Evolutionary conservation across 2,888 invertebrate species (phyloP), one percentile per base, ranked within the genome.

Genomic region (Apamea sordens): DNA sequence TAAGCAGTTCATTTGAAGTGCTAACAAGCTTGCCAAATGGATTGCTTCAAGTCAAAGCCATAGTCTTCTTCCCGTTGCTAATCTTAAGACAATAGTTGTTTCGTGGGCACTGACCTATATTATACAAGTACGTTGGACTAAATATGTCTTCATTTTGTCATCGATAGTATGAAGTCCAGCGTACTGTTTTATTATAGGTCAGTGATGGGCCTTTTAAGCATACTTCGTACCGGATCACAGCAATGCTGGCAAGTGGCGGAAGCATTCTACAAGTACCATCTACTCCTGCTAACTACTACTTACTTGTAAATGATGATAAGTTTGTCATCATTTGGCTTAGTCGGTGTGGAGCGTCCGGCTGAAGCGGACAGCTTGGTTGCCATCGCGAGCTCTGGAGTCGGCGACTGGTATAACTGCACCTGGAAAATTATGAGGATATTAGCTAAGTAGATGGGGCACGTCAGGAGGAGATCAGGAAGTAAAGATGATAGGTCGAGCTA

Each of bases 271-370:
- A 15, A 64, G 32, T 11, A 24, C 56, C 56, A 8, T 41, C 32
- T 11, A 36, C 36, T 50, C 2, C 8, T 36, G 24, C 50, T 32
- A 70, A 15, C 24, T 53, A 44, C 36, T 67, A 93, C 97, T 95
- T 97, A 98, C 98, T 98, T 99, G 95, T 98, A 98, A 93, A 99
- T 99, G 5, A 99, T 98, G 89, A 98, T 98, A 65, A 99, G 97
- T 92, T 98, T 98, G 87, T 98, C 98, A 89, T 98, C 98, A 68
- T 97, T 97, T 0, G 97, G 97, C 91, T 97, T 96, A 89, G 97
- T 97, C 0, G 97, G 97, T 5, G 97, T 97, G 41, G 97, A 95
- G 84, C 97, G 97, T 18, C 97, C 97, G 0, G 97, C 96, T 32
- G 97, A 97, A 0, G 98, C 97, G 0, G 98, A 97, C 72, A 98